Base-by-base conservation (phyloP, 1,140 invertebrate genomes). In the Hylaeus volcanicus region DNA sequence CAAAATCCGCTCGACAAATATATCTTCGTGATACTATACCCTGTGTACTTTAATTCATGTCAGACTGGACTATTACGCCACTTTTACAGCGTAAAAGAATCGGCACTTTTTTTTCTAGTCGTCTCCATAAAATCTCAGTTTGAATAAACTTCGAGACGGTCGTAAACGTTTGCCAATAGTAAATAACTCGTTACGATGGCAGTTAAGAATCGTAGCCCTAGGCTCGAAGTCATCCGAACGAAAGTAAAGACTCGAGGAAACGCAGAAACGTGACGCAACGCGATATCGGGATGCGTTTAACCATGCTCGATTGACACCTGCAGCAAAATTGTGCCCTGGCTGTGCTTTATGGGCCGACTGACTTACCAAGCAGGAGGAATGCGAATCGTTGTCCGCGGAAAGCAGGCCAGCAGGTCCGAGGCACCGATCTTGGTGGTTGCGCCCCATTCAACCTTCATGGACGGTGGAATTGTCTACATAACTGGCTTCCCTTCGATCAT, bases 371-470 rank as follows among this genome's bases (percentile, higher is more conserved):
- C 96, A n/a, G 96, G 96, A 65, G 96, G 96, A 37, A 96, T 97
- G 96, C 96, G 95, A 86, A 95, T 98, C 85, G 94, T 94, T 14
- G 95, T 97, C n/a, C 96, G 96, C 84, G 97, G 97, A 15, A 94
- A 94, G 81, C 96, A 96, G 90, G 97, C 96, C 48, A 94, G 94
- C 69, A 93, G 96, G 56, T 90, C 94, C 53, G 96, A 98, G 90
- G 97, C 97, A 3, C 96, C 97, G 4, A 96, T 98, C 84, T 93
- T 98, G 66, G 96, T 97, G n/a, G 95, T 96, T 53, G 97, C 97
- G 4, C 97, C 97, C 5, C 97, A 98, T 93, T 97, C 97, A 53
- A 97, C 97, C 2, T 98, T 97, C 94, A 94, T 98, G 82, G 97
- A 98, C 93, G 96, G 96, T 81, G 95, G 97, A 86, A 96, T 97